Base-by-base conservation (phyloP, 1,140 invertebrate genomes). In the Eriosoma lanigerum region DNA sequence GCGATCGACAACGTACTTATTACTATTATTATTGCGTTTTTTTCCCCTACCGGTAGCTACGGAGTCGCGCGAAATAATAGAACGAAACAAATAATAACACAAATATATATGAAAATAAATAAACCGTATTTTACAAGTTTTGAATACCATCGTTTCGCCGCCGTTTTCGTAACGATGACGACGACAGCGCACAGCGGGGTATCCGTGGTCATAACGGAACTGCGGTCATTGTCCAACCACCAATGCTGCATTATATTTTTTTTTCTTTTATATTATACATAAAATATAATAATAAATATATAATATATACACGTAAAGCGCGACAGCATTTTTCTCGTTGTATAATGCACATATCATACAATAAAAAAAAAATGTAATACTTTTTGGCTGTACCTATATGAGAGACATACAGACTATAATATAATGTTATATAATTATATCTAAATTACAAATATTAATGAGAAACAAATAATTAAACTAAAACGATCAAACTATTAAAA, bases 81-180 rank as follows among this genome's bases (percentile, higher is more conserved):
- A 72, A 38, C 17, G 64, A 48, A 70, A 24, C 46, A 52, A 48
- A 46, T 13, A 44, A 44, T 46, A 46, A 66, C 5, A 66, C 19
- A 64, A 60, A 60, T 17, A 17, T 26, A 26, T 15, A 46, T 13
- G n/a, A 44, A 38, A 48, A 48, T 26, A 68, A 68, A 68, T 32
- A 46, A 68, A 68, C 66, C 21, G 66, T 68, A 48, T 68, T 68
- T 48, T 68, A 68, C 66, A 48, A n/a, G 66, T 68, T 68, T 64
- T 64, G 62, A 64, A 64, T 64, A n/a, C 1, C 29, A 38, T n/a
- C 62, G 4, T 12, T 17, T 0, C 58, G 38, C 13, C 24, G 1
- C 62, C 26, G n/a, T 44, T 46, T 48, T 46, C 5, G n/a, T 9
- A 8, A 8, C 8, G 32, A 38, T 38, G 32, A 38, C n/a, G 64